Conservation (phyloP, 2,797 vertebrate species). For the Poliocrania exsul region DNA sequence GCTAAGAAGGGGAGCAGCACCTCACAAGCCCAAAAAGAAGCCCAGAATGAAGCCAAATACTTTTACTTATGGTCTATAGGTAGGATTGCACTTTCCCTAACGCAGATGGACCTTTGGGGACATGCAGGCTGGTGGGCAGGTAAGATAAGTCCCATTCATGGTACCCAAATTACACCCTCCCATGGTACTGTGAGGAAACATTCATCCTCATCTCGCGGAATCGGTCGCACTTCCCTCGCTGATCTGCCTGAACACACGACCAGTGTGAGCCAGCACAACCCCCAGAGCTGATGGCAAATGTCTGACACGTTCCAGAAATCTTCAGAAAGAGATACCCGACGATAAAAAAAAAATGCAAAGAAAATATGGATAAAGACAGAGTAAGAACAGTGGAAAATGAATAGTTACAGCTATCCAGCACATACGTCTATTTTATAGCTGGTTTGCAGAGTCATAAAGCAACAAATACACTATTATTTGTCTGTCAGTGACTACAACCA, state of each 20-base stretch:
- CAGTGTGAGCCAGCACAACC: not conserved
- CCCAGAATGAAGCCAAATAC: not conserved
- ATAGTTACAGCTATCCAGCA: not conserved
- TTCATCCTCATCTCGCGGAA: not conserved
- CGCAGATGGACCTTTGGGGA: not conserved
- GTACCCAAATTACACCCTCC: not conserved
- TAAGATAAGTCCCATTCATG: not conserved
- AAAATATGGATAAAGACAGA: not conserved
- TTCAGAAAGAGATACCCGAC: not conserved
- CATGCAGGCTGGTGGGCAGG: not conserved
- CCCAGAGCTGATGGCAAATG: not conserved
- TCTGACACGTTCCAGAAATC: not conserved
- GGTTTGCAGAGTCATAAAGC: not conserved
- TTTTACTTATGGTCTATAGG: not conserved
- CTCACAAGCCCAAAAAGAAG: not conserved
- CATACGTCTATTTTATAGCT: not conserved
- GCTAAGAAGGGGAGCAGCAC: not conserved
- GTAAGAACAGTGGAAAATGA: not conserved
- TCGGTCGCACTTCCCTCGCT: rapidly evolving
- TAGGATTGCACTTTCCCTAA: not conserved
- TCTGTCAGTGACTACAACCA: not conserved
- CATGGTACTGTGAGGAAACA: not conserved
- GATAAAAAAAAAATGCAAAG: not conserved
- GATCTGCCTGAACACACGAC: not conserved
- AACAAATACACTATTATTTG: not conserved